Evolutionary conservation across 1,140 invertebrate species (phyloP).

Genomic region (Sitophilus oryzae): DNA sequence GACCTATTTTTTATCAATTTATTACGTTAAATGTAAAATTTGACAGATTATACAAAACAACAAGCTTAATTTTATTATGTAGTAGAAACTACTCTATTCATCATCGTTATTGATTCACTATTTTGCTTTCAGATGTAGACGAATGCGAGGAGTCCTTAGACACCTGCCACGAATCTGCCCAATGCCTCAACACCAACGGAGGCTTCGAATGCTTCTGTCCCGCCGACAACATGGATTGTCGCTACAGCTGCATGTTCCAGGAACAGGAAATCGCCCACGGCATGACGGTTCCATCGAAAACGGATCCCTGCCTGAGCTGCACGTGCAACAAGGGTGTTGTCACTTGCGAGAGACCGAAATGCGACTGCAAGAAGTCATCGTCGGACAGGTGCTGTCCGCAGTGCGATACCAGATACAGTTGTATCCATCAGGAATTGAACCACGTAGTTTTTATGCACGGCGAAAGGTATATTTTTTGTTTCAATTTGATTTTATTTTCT

Average conservation of each 20-base stretch:
- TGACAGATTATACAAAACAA: too few relatives aligned
- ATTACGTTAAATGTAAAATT: too few relatives aligned
- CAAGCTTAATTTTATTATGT: too few relatives aligned
- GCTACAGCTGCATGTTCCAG: conserved; percentile 55
- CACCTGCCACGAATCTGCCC: conserved; percentile 67
- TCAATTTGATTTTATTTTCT: not conserved
- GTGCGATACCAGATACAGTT: conserved; percentile 64
- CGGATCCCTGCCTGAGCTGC: conserved; percentile 56
- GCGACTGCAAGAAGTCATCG: conserved; percentile 54
- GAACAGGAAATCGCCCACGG: conserved; percentile 53
- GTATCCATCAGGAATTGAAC: conserved; percentile 70
- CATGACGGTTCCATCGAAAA: conserved; percentile 46
- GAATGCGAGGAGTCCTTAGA: conserved; percentile 74
- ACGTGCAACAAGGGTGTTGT: conserved; percentile 57
- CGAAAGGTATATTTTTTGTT: conserved; percentile 47
- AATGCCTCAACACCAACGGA: conserved; percentile 78
- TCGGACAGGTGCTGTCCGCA: conserved; percentile 69
- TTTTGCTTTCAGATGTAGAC: conserved; percentile 66
- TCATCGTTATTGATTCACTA: too few relatives aligned
- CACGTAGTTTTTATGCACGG: conserved; percentile 70
- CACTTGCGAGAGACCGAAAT: conserved; percentile 53
- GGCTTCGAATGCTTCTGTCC: conserved; percentile 74
- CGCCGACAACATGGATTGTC: conserved; percentile 49
- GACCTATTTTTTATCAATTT: too few relatives aligned
- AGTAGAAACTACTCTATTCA: too few relatives aligned